Percentiles rank a stretch among this genome's conserved stretches.
Evolutionary conservation across 2,888 invertebrate species (phyloP).

Genomic region (Pogonocherus hispidulus): DNA sequence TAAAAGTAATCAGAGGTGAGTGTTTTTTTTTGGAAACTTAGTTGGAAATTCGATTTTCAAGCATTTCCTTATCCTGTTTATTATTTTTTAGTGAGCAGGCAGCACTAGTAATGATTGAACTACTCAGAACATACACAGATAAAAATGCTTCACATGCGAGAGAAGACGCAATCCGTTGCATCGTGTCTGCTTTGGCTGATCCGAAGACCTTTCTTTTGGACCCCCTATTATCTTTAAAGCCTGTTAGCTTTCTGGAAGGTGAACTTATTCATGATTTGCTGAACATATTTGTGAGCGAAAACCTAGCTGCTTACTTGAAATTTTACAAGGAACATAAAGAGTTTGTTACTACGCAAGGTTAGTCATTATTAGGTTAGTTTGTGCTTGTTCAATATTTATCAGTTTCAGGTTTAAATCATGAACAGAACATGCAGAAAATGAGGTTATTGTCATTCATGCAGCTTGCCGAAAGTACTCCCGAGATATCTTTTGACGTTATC

Average conservation of each 20-base stretch:
- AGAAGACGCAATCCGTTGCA: slow-evolving; percentile 97
- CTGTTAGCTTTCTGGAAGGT: slow-evolving; percentile 94
- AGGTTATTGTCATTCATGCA: slow-evolving; percentile 97
- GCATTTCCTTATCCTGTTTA: background rate
- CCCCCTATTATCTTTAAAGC: slow-evolving; percentile 92
- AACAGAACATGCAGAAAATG: slow-evolving; percentile 97
- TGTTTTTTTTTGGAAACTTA: too few species aligned
- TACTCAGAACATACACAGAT: slow-evolving; percentile 95
- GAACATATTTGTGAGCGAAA: slow-evolving; percentile 95
- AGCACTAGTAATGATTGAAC: slow-evolving; percentile 96
- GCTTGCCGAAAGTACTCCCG: slow-evolving; percentile 92
- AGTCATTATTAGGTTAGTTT: background rate
- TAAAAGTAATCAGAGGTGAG: slow-evolving; percentile 86
- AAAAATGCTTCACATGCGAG: slow-evolving; percentile 97
- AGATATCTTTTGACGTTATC: slow-evolving; percentile 92
- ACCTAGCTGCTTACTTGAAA: slow-evolving; percentile 89
- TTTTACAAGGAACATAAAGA: slow-evolving; percentile 95
- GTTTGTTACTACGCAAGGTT: slow-evolving; percentile 85
- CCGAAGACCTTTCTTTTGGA: slow-evolving; percentile 96
- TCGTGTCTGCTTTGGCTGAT: slow-evolving; percentile 94
- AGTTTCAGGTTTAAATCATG: slow-evolving; percentile 79
- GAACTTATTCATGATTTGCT: slow-evolving; percentile 95
- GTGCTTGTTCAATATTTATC: background rate
- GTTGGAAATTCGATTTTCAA: background rate
- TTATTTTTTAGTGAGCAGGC: slow-evolving; percentile 82